These are phyloP conservation scores for Nasonia giraulti DNA, from an alignment of 1,140 invertebrate species.

Conservation along the genomic window DNA sequence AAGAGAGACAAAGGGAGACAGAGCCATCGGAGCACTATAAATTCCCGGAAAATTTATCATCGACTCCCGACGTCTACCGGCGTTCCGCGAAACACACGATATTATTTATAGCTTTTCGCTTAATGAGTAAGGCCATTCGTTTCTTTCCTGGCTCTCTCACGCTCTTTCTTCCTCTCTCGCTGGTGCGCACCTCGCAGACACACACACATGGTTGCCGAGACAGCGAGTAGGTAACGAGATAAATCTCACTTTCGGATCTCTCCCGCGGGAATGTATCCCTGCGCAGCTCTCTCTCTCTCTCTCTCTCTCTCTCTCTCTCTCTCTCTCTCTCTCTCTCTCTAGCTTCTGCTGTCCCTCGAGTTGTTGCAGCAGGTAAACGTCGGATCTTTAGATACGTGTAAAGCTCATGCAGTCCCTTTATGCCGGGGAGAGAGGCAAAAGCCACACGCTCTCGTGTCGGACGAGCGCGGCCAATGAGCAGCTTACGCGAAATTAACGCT, in stretches of 20 bases:
- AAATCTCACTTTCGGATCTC: constrained; percentile 64
- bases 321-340: too few relatives aligned
- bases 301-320: neutral
- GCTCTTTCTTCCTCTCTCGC: constrained; percentile 5
- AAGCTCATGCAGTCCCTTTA: constrained; percentile 37
- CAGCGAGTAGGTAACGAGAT: constrained; percentile 58
- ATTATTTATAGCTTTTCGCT: constrained; percentile 60
- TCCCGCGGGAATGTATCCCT: constrained; percentile 55
- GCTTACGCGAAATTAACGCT: constrained; percentile 48
- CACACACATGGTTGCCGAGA: neutral
- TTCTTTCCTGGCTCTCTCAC: constrained; percentile 50
- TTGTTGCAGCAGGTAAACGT: constrained; percentile 42
- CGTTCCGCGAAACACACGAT: constrained; percentile 51
- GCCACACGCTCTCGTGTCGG: constrained; percentile 21
- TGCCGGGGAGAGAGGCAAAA: neutral
- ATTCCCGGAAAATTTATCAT: constrained; percentile 57
- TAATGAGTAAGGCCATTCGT: constrained; percentile 60
- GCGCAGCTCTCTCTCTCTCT: constrained; percentile 12
- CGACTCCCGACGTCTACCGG: constrained; percentile 32
- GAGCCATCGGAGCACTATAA: constrained; percentile 52
- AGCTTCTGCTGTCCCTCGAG: neutral
- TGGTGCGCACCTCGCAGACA: neutral
- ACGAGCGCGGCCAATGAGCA: constrained; percentile 47
- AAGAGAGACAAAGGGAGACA: too few relatives aligned
- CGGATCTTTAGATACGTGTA: constrained; percentile 47